Conservation (phyloP, 2,797 vertebrate genomes). For the Pelodytes ibericus region DNA sequence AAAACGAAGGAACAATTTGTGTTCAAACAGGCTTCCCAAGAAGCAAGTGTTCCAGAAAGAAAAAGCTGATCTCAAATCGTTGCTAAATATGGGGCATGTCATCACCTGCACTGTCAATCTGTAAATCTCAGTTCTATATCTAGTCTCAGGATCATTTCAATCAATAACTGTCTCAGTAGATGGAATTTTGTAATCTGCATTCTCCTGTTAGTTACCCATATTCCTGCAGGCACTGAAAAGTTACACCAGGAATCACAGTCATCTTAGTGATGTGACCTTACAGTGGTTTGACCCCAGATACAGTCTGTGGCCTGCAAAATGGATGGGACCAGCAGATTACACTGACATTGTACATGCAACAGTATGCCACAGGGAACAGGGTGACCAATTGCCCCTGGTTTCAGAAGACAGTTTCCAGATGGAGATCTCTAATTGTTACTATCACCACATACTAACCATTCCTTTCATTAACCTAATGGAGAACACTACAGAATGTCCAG, state of each 20-base stretch:
- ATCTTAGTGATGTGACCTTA: not conserved
- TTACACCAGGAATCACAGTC: not conserved
- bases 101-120: not conserved
- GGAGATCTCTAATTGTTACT: not conserved
- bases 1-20: no score
- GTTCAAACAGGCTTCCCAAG: no score
- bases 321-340: not conserved
- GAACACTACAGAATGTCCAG: not conserved
- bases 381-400: not conserved
- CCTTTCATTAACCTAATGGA: no score
- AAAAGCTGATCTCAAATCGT: not conserved
- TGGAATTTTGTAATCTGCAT: not conserved
- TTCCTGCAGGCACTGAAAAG: constrained; percentile 1
- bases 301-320: not conserved
- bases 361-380: not conserved
- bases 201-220: not conserved
- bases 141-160: not conserved
- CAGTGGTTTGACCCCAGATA: not conserved
- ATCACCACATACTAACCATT: not conserved
- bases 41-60: no score
- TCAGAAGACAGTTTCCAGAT: not conserved
- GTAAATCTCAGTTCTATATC: not conserved
- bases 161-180: not conserved
- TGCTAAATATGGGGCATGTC: not conserved
- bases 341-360: not conserved